These are phyloP conservation scores for Noctilio leporinus DNA, from an alignment of 2,113 vertebrate genomes.

Conservation along the genomic window DNA sequence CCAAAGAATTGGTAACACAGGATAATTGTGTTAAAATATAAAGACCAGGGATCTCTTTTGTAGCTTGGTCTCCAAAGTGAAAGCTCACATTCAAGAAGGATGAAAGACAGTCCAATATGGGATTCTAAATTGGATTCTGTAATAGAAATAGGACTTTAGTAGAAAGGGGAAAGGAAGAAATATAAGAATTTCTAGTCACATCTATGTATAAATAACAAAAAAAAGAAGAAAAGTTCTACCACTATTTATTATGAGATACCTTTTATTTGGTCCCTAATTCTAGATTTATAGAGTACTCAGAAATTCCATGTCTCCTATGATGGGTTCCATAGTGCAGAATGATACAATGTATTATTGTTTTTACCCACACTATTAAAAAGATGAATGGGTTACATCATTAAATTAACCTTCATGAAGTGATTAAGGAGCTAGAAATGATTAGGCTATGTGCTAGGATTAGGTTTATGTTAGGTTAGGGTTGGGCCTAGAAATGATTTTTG, in stretches of 20 bases:
- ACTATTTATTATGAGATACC: not conserved
- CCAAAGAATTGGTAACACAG: not conserved
- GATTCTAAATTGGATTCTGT: not conserved
- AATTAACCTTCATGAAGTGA: not conserved
- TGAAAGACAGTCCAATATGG: not conserved
- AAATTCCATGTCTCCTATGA: not conserved
- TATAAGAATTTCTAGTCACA: not conserved
- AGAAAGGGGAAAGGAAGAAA: not conserved
- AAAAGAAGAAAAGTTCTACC: not conserved
- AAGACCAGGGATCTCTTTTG: not conserved
- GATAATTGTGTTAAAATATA: not conserved
- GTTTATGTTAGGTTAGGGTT: too few relatives aligned
- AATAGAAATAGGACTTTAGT: not conserved
- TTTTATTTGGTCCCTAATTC: not conserved
- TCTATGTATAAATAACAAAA: not conserved
- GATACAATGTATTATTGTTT: not conserved
- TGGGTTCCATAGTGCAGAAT: not conserved
- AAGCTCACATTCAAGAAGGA: not conserved
- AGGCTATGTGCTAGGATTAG: too few relatives aligned
- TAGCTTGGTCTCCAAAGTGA: not conserved
- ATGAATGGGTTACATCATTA: not conserved
- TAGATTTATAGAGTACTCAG: not conserved
- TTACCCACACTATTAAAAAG: not conserved
- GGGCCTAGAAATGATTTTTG: conserved; percentile 3
- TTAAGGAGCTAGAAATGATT: conserved; percentile 2